Evolutionary conservation across 2,888 invertebrate species (phyloP), one percentile per base, ranked within the genome.

Genomic region (Physocephala rufipes): DNA sequence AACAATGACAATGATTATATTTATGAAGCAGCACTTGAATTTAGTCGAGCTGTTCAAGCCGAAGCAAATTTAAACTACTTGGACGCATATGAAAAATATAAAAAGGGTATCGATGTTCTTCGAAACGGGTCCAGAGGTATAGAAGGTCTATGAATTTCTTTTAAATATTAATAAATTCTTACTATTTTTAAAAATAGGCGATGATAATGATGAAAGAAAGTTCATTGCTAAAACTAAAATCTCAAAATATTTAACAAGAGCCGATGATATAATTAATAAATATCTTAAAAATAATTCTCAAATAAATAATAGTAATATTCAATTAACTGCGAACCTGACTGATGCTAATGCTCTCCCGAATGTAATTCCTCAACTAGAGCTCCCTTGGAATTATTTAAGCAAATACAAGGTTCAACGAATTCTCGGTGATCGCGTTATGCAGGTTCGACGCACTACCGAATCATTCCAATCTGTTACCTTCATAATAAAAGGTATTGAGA

Each of bases 211-310:
- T 19, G 85, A 85, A 63, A 79, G 86, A 3, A 82, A 80, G 74
- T 81, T 80, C 64, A 86, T 86, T 71, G 86, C 86, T 49, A 86
- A 84, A 77, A 82, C 84, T 2, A 86, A 86, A 78, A 84, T 86
- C 26, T 76, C 81, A 43, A 86, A 86, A 69, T 86, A 86, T 73
- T 80, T 86, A 66, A 80, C 82, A 0, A 79, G 85, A 55, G 84
- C 85, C 2, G 85, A 86, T 47, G 83, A 85, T 66, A 82, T 86
- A n/a, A 79, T 81, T 71, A 81, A 83, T 1, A 82, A 83, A 62
- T 84, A 84, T 43, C 64, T 86, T 21, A 73, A 73, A 28, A 73
- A 76, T 7, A 73, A 78, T 68, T 58, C 9, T 61, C 68, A 30
- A 1, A 71, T 67, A 0, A 36, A 61, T 0, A 70, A 71, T 12